Percentiles rank a stretch among this genome's conserved stretches.
Evolutionary conservation across 1,140 invertebrate genomes (phyloP).

Genomic region (Carposina sasakii): DNA sequence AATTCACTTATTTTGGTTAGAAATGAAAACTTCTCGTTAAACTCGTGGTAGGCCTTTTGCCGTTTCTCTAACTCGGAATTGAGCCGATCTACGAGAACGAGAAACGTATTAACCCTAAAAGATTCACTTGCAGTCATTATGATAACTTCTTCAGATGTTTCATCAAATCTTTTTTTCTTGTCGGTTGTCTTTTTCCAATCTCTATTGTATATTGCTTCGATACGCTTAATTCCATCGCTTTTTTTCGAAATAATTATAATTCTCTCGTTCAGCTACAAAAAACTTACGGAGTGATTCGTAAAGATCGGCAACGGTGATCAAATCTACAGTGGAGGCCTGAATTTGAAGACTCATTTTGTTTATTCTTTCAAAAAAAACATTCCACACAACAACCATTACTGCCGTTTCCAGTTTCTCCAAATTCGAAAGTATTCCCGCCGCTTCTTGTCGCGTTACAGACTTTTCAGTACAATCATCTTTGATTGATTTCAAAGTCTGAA

Average conservation of each 20-base stretch:
- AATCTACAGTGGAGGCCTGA: conserved; percentile 23
- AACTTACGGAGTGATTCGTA: conserved; percentile 15
- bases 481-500: conserved; percentile 26
- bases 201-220: neutral
- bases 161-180: neutral
- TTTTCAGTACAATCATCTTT: conserved; percentile 27
- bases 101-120: too few relatives aligned
- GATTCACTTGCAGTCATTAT: neutral
- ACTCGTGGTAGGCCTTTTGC: too few relatives aligned
- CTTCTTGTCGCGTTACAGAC: conserved; percentile 24
- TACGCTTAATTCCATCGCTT: conserved; percentile 14
- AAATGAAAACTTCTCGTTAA: too few relatives aligned
- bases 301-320: conserved; percentile 24
- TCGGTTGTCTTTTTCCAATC: neutral
- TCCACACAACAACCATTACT: conserved; percentile 10
- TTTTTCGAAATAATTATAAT: conserved; percentile 24
- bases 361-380: conserved; percentile 6
- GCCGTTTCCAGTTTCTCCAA: conserved; percentile 30
- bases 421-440: conserved; percentile 16
- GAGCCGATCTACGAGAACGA: too few relatives aligned
- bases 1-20: too few relatives aligned
- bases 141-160: neutral
- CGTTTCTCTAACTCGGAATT: too few relatives aligned
- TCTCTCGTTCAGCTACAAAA: conserved; percentile 18
- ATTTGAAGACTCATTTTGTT: conserved; percentile 24